phyloP scores from a whole-genome alignment of 2,797 vertebrate genomes.

The Mastacembelus armatus region DNA sequence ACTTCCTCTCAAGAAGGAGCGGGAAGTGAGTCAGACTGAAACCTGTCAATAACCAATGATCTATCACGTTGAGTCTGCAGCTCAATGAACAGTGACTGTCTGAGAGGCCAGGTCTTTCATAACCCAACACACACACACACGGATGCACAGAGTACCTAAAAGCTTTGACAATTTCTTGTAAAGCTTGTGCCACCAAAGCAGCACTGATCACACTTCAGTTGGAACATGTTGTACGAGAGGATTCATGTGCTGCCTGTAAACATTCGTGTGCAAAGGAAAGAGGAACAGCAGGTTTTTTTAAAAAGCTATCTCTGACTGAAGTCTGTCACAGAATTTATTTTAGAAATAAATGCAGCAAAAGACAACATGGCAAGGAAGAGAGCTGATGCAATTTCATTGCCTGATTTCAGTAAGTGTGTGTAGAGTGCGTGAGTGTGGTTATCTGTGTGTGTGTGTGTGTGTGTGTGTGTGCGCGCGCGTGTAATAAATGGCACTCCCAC shows the following conservation, averaged over 20 bases:
- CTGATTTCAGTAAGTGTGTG: constrained; percentile 63
- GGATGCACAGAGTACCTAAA: background rate
- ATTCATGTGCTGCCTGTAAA: background rate
- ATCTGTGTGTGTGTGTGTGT: background rate
- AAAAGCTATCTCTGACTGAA: background rate
- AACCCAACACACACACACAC: constrained; percentile 4
- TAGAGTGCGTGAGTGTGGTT: background rate
- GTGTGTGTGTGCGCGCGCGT: constrained; percentile 2
- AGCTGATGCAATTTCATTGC: constrained; percentile 75
- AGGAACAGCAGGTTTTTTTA: background rate
- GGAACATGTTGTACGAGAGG: background rate
- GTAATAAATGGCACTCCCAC: constrained; percentile 57
- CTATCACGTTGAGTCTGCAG: constrained; percentile 40
- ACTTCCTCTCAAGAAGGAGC: constrained; percentile 65
- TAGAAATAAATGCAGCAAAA: constrained; percentile 19
- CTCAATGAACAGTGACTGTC: constrained; percentile 69
- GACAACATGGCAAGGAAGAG: constrained; percentile 33
- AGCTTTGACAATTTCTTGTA: background rate
- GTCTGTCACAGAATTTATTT: background rate
- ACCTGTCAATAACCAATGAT: constrained; percentile 65
- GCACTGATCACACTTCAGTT: background rate
- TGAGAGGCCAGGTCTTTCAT: constrained; percentile 35
- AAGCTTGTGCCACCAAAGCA: background rate
- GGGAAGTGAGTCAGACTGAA: constrained; percentile 67
- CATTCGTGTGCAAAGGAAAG: background rate